Evolutionary conservation across 1,140 invertebrate species (phyloP).

Genomic region (Drosophila kepulauana): DNA sequence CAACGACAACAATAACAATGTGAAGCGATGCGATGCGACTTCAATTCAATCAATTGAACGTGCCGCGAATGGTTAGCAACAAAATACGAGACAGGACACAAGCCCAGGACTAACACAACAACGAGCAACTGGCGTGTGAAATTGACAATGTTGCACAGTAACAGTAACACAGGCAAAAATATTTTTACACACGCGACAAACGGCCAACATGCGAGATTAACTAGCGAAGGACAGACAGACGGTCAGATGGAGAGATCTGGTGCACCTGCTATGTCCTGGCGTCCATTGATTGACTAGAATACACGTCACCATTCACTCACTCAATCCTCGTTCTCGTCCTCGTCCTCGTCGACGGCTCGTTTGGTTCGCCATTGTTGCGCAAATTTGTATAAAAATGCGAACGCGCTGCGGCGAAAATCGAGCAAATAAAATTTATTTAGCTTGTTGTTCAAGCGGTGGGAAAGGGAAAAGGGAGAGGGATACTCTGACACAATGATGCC

Average conservation of each 20-base stretch:
- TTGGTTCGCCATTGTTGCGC: slow-evolving; percentile 45
- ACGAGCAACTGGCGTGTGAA: slow-evolving; percentile 73
- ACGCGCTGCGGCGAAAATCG: slow-evolving; percentile 49
- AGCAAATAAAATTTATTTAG: slow-evolving; percentile 76
- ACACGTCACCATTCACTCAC: slow-evolving; percentile 30
- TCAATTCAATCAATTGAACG: slow-evolving; percentile 83
- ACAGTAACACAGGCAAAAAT: slow-evolving; percentile 39
- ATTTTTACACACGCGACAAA: slow-evolving; percentile 78
- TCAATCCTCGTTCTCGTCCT: neutral
- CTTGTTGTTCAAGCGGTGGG: slow-evolving; percentile 25
- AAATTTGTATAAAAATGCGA: slow-evolving; percentile 54
- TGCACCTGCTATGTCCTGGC: slow-evolving; percentile 41
- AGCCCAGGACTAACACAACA: slow-evolving; percentile 4
- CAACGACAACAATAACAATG: slow-evolving; percentile 62
- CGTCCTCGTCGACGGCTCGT: slow-evolving; percentile 20
- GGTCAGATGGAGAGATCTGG: neutral
- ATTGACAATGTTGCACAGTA: slow-evolving; percentile 70
- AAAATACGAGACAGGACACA: slow-evolving; percentile 50
- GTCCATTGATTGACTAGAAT: slow-evolving; percentile 69
- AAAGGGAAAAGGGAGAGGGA: neutral
- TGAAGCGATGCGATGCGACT: slow-evolving; percentile 56
- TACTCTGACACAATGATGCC: slow-evolving; percentile 36
- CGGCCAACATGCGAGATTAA: slow-evolving; percentile 71
- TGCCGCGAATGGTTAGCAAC: slow-evolving; percentile 78
- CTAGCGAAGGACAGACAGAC: slow-evolving; percentile 17